Conservation (phyloP, 2,797 vertebrate species). For the Lepilemur septentrionalis region DNA sequence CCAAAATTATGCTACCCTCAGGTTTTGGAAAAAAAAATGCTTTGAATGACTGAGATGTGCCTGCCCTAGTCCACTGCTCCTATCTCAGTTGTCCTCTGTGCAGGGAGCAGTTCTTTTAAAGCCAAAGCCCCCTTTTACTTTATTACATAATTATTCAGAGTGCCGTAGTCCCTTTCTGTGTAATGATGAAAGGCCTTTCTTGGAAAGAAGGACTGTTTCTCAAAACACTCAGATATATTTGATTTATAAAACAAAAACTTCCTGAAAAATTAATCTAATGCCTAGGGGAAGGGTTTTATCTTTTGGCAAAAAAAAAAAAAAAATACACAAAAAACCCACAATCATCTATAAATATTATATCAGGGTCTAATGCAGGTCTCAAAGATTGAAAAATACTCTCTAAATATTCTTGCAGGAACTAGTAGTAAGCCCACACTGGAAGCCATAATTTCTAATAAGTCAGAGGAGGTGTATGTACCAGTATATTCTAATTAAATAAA, state of each 20-base stretch:
- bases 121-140: background rate
- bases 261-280: background rate
- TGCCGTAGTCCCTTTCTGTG: background rate
- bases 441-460: background rate
- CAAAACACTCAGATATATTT: background rate
- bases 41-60: accelerated
- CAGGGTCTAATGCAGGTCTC: background rate
- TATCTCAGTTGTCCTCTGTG: accelerated
- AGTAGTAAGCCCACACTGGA: too few species aligned
- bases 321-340: background rate
- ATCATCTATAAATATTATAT: background rate
- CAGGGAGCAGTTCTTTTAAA: too few species aligned
- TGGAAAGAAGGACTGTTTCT: background rate
- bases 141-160: too few species aligned
- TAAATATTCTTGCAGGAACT: accelerated
- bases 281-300: background rate
- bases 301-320: background rate
- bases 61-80: accelerated
- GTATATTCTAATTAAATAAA: background rate
- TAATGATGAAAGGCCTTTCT: background rate
- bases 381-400: background rate
- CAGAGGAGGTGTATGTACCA: accelerated
- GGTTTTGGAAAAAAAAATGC: background rate
- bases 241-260: background rate
- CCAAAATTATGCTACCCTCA: accelerated